Base-by-base conservation (phyloP, 2,113 vertebrate species). In the Arenaria interpres region DNA sequence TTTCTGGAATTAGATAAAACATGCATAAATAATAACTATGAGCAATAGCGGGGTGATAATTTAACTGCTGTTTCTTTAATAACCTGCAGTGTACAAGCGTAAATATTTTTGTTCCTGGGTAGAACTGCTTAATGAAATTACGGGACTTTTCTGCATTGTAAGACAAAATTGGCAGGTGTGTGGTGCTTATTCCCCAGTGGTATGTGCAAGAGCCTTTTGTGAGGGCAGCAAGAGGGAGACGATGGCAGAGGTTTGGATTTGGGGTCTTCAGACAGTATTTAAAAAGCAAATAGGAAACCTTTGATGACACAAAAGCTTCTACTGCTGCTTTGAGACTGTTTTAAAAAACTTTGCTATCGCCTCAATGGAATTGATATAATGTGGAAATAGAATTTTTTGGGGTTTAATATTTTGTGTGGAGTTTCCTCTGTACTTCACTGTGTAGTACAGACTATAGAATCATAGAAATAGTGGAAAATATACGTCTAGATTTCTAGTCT, bases 201-300 rank as follows among this genome's bases (percentile, higher is more conserved):
- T 19, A 27, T 51, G 14, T 83, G 23, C 18, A 71, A 14, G 25
- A 41, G 4, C 10, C 89, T 67, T 1, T 33, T 25, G 14, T 35
- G 32, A 67, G 85, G 25, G 19, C 39, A 39, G 12, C 0, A 0
- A 59, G 30, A 8, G 39, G 27, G 32, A 50, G 43, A 18, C 0
- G 0, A 12, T 14, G 46, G 2, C 5, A 13, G 25, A 11, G 17
- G 3, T 6, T 63, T 16, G 25, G 28, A 2, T 35, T 48, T 63
- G 22, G 21, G 54, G 18, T 54, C 53, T 14, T 76, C 45, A 53
- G 33, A 32, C 4, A 32, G 4, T 28, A 53, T 53, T 53, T 16
- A 53, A 53, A 53, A 53, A 28, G 9, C 51, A 54, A 54, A 54
- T 6, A 45, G 21, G 21, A 78, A 85, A 48, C 35, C 15, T 93